Percentiles rank a stretch among this genome's conserved stretches.
phyloP scores from a whole-genome alignment of 2,888 invertebrate genomes.

The Tinea trinotella region DNA sequence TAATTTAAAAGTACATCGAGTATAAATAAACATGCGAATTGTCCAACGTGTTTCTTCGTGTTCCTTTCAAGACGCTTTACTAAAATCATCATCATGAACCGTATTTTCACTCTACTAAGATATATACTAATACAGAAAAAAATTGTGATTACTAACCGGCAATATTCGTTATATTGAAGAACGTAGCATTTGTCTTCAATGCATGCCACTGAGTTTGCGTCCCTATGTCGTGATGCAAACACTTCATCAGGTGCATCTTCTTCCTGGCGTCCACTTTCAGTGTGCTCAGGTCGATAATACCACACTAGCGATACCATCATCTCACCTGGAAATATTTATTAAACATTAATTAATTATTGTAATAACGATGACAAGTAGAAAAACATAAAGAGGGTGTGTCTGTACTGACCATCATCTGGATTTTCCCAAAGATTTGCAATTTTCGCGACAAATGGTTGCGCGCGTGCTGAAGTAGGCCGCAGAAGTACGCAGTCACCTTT shows the following conservation, averaged over 20 bases:
- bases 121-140: no score
- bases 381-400: background rate
- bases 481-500: slow-evolving; percentile 93
- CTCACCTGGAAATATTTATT: slow-evolving; percentile 77
- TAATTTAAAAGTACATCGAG: no score
- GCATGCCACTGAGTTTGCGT: slow-evolving; percentile 96
- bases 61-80: no score
- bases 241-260: slow-evolving; percentile 91
- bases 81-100: no score
- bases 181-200: slow-evolving; percentile 99
- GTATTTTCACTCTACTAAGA: no score
- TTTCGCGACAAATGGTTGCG: slow-evolving; percentile 93
- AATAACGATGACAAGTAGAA: slow-evolving; percentile 16
- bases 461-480: slow-evolving; percentile 87
- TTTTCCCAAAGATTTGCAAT: slow-evolving; percentile 96
- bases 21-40: no score
- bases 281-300: slow-evolving; percentile 98
- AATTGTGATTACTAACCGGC: slow-evolving; percentile 77
- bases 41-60: no score
- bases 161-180: slow-evolving; percentile 95
- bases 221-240: slow-evolving; percentile 95
- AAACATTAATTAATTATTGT: background rate
- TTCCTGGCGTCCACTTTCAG: slow-evolving; percentile 87
- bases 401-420: slow-evolving; percentile 85
- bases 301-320: slow-evolving; percentile 98